Conservation (phyloP, 2,888 invertebrate genomes). For the Ophion ellenae region DNA sequence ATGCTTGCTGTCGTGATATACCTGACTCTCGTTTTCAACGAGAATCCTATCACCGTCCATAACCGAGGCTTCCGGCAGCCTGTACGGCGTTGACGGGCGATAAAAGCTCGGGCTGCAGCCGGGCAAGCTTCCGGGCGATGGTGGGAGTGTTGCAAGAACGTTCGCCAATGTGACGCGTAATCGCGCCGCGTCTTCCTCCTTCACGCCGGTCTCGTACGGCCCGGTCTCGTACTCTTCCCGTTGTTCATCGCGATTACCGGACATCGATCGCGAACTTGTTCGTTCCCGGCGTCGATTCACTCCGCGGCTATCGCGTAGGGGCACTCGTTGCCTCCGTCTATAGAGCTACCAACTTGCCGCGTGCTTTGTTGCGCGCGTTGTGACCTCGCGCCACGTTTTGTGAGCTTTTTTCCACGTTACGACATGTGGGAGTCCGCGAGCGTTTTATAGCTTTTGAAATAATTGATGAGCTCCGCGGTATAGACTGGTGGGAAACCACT, state of each 20-base stretch:
- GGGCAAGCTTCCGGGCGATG: constrained; percentile 65
- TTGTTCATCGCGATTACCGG: constrained; percentile 64
- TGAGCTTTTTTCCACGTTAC: neutral
- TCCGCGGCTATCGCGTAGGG: neutral
- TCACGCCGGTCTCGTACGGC: constrained; percentile 52
- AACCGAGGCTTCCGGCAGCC: constrained; percentile 56
- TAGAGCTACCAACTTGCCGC: neutral
- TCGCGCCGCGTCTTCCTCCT: constrained; percentile 66
- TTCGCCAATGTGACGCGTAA: constrained; percentile 59
- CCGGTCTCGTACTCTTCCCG: constrained; percentile 26
- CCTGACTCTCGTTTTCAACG: constrained; percentile 71
- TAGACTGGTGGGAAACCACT: neutral
- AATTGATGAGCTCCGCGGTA: constrained; percentile 31
- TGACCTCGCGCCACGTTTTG: constrained; percentile 24
- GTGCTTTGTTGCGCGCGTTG: constrained; percentile 14
- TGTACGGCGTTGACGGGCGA: constrained; percentile 55
- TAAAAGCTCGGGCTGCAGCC: constrained; percentile 68
- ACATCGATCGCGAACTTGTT: constrained; percentile 63
- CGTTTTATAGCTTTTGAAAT: constrained; percentile 36
- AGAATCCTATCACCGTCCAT: constrained; percentile 68
- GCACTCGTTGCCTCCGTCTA: neutral
- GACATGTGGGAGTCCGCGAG: neutral
- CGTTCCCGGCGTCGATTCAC: neutral
- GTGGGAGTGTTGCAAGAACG: constrained; percentile 63
- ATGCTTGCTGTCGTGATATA: constrained; percentile 22